Evolutionary conservation across 2,888 invertebrate genomes (phyloP).

Genomic region (Hemicrepidius hirtus): DNA sequence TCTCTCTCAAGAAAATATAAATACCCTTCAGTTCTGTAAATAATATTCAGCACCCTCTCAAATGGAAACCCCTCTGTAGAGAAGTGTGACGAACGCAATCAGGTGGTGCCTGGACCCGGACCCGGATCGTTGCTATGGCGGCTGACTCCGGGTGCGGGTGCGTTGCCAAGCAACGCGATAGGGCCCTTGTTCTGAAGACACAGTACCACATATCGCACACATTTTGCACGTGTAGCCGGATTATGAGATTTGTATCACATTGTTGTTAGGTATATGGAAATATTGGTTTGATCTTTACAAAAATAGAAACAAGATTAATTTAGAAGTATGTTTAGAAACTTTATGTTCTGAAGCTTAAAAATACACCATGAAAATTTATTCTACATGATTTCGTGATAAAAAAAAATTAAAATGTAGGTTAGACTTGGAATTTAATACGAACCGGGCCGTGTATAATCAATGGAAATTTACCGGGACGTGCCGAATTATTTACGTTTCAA

Average conservation of each 20-base stretch:
- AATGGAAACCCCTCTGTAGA: neutral
- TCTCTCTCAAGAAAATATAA: neutral
- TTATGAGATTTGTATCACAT: conserved; percentile 38
- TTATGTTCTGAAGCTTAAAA: no score
- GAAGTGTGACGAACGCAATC: conserved; percentile 40
- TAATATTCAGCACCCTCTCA: conserved; percentile 11
- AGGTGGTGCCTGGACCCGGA: conserved; percentile 48
- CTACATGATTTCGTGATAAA: no score
- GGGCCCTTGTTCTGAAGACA: conserved; percentile 75
- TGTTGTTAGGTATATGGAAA: conserved; percentile 29
- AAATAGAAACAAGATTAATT: neutral
- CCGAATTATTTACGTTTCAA: no score
- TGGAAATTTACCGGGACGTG: no score
- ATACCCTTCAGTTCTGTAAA: neutral
- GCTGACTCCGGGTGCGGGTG: conserved; percentile 64
- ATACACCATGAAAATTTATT: no score
- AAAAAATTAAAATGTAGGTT: no score
- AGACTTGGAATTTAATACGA: no score
- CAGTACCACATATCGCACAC: conserved; percentile 72
- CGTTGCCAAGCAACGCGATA: conserved; percentile 73
- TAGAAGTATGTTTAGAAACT: no score
- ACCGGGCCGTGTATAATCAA: no score
- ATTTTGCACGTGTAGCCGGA: conserved; percentile 39
- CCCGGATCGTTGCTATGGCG: conserved; percentile 67
- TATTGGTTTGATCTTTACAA: conserved; percentile 4